phyloP scores from a whole-genome alignment of 2,888 invertebrate genomes.

The Rhyacophila evoluta region DNA sequence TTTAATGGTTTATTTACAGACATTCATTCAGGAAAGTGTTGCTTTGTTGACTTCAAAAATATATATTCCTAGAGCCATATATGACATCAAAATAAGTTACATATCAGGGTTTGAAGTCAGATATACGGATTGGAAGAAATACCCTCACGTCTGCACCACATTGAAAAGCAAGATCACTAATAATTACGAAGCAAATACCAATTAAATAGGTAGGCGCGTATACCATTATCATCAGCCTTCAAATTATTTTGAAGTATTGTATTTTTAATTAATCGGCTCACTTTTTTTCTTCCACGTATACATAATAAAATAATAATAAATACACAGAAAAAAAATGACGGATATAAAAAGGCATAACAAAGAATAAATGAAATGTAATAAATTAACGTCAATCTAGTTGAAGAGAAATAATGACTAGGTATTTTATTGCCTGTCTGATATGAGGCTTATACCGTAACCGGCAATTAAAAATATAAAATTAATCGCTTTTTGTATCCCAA shows the following conservation, averaged over 20 bases:
- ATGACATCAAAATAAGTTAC: too few species aligned
- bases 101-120: too few species aligned
- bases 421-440: constrained; percentile 37
- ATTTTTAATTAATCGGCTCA: constrained; percentile 5
- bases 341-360: constrained; percentile 44
- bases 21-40: too few species aligned
- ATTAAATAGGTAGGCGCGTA: too few species aligned
- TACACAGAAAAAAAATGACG: constrained; percentile 1
- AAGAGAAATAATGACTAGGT: constrained; percentile 50
- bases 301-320: constrained; percentile 15
- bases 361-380: constrained; percentile 50
- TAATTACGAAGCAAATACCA: background rate
- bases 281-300: background rate
- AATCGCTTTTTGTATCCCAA: constrained; percentile 42
- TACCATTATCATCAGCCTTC: constrained; percentile 2
- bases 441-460: constrained; percentile 28
- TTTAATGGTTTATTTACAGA: too few species aligned
- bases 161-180: too few species aligned
- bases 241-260: constrained; percentile 17
- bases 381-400: constrained; percentile 52
- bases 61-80: too few species aligned
- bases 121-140: too few species aligned
- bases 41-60: too few species aligned
- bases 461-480: constrained; percentile 50
- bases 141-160: too few species aligned